A percentile compares a stretch with the other conserved stretches of the same genome.
Conservation (phyloP, 2,113 vertebrate genomes). For the Puma concolor region DNA sequence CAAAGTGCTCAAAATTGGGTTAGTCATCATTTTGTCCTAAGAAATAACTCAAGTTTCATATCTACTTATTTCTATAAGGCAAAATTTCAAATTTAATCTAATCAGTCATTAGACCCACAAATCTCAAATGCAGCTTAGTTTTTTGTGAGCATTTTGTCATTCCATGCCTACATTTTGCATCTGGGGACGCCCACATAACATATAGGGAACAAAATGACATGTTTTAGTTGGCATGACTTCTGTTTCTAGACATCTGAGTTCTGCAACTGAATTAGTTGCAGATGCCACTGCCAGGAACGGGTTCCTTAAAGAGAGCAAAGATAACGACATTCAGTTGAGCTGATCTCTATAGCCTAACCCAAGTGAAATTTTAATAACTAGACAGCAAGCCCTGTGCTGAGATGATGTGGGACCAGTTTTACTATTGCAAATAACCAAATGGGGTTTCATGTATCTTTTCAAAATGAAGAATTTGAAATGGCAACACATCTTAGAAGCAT, state of each 20-base stretch:
- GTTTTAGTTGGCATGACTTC: slow-evolving; percentile 1
- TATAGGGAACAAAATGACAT: not conserved
- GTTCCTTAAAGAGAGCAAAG: not conserved
- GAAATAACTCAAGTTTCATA: slow-evolving; percentile 33
- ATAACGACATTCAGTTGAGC: slow-evolving; percentile 16
- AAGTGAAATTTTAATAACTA: slow-evolving; percentile 47
- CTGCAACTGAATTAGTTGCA: not conserved
- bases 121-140: slow-evolving; percentile 7
- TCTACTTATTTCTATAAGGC: not conserved
- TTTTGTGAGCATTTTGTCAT: not conserved
- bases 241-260: slow-evolving; percentile 2
- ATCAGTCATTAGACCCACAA: not conserved
- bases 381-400: slow-evolving; percentile 55
- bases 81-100: slow-evolving; percentile 29
- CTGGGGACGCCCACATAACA: slow-evolving; percentile 52
- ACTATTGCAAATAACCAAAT: slow-evolving; percentile 62
- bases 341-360: slow-evolving; percentile 37
- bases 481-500: slow-evolving; percentile 51
- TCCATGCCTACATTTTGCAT: not conserved
- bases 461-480: slow-evolving; percentile 60
- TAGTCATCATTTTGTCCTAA: slow-evolving; percentile 50
- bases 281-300: not conserved
- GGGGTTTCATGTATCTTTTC: not conserved
- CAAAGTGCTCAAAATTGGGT: slow-evolving; percentile 30
- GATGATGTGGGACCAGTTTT: slow-evolving; percentile 50